Evolutionary conservation across 2,888 invertebrate genomes (phyloP).

Genomic region (Idaea aversata): DNA sequence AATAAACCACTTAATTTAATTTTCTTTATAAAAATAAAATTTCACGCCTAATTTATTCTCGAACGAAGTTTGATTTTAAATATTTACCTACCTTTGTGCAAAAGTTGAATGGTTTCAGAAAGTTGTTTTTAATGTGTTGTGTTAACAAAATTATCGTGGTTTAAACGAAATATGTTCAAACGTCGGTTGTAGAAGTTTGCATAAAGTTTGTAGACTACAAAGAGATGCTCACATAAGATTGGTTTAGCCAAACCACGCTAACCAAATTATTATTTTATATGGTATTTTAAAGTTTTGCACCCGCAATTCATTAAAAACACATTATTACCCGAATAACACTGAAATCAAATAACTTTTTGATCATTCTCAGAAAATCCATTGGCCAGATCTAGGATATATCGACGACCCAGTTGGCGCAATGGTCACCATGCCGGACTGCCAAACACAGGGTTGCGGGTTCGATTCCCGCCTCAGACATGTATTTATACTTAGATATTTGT

Average conservation of each 20-base stretch:
- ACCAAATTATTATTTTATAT: background rate
- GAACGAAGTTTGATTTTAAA: background rate
- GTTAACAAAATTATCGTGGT: background rate
- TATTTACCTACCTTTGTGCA: background rate
- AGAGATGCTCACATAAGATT: background rate
- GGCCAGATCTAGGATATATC: too few species aligned
- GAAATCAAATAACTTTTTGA: too few species aligned
- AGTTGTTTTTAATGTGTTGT: background rate
- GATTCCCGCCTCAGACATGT: too few species aligned
- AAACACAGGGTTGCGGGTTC: too few species aligned
- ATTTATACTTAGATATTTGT: too few species aligned
- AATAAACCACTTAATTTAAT: background rate
- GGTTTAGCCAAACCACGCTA: background rate
- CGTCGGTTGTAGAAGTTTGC: background rate
- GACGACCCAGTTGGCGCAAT: too few species aligned
- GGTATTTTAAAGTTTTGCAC: background rate
- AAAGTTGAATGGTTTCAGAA: background rate
- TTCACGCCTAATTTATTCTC: background rate
- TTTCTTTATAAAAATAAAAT: background rate
- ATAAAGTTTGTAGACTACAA: constrained; percentile 2
- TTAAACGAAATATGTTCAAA: background rate
- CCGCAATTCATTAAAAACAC: too few species aligned
- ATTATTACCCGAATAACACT: too few species aligned
- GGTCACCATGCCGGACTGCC: too few species aligned
- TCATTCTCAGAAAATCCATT: too few species aligned